Base-by-base conservation (phyloP, 2,113 vertebrate species). In the Petaurus breviceps region DNA sequence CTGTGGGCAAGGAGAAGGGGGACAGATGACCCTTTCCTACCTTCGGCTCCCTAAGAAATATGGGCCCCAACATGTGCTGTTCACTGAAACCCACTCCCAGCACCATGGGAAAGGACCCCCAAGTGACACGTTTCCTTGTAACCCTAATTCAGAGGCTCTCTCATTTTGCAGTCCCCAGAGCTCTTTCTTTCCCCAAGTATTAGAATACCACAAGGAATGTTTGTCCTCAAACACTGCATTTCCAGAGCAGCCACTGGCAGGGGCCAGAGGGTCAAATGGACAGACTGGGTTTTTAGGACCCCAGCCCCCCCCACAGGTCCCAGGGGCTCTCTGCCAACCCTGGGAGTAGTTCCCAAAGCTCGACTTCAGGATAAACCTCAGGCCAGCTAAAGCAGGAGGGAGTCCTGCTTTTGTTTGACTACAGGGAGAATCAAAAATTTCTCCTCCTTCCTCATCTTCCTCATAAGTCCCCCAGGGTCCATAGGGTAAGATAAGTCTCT, bases 151-250 rank as follows among this genome's bases (percentile, higher is more conserved):
- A 43, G 68, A 23, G 68, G 16, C 0, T 8, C 16, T 84, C n/a
- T 23, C 16, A 1, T 28, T 37, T 37, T 84, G n/a, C 8, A 43
- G 23, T 43, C 19, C 26, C 68, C 68, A 22, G n/a, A n/a, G 61
- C 14, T 77, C 31, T 16, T 68, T 68, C 68, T 84, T 8, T 43
- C 16, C n/a, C 43, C 68, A 84, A 43, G 61, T 46, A 92, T 92
- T 77, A 91, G 16, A 11, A 7, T 1, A 90, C 31, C 55, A 47
- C 28, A 61, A 61, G 95, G 94, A 97, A 77, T 92, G 93, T 96
- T 97, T 97, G 95, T 95, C 92, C 91, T 95, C 91, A 93, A 95
- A 90, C 37, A 95, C 3, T n/a, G 37, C 89, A 94, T 94, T 97
- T 93, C 97, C 96, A 96, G 94, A 93, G 92, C 61, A 84, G 93